Base-by-base conservation (phyloP, 2,113 vertebrate species). In the Dermatemys mawii region DNA sequence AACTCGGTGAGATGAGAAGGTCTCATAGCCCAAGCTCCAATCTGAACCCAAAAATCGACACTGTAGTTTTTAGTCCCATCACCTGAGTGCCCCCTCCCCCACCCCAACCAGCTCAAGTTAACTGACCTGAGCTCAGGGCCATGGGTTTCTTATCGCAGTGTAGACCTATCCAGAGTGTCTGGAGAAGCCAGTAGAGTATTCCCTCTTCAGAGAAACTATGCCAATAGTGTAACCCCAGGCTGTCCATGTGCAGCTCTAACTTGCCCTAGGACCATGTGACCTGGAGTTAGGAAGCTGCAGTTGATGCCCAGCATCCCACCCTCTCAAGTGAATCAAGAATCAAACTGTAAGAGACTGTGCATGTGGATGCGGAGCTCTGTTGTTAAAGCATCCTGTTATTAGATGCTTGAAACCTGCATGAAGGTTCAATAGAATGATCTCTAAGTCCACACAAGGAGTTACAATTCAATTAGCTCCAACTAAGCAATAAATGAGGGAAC, bases 401-500 rank as follows among this genome's bases (percentile, higher is more conserved):
- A 86, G 46, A 53, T 79, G 46, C 38, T 84, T 91, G 79, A 90
- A 94, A 87, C 13, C 89, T 88, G 83, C 73, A 82, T 81, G 54
- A 90, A 70, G 63, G 19, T 70, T 9, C 14, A 86, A 57, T 57
- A 24, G 76, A 93, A 92, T 91, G 91, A 44, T 26, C 84, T 76
- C 55, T 87, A 53, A 81, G 41, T 1, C 0, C 81, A 46, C 57
- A 81, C 35, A 16, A 81, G 35, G 19, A 13, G 32, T 53, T 80
- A 80, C 12, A 49, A n/a, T 80, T 84, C n/a, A 78, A 49, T 32
- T 60, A 87, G 76, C 57, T 32, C 57, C 57, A 32, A 60, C 57
- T 60, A 29, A 60, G 6, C 80, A 95, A 93, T 92, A 86, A 86
- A 86, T 82, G 54, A 60, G 29, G 57, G 57, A 60, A 29, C 14